phyloP scores from a whole-genome alignment of 2,797 vertebrate genomes.

The Perodicticus potto region DNA sequence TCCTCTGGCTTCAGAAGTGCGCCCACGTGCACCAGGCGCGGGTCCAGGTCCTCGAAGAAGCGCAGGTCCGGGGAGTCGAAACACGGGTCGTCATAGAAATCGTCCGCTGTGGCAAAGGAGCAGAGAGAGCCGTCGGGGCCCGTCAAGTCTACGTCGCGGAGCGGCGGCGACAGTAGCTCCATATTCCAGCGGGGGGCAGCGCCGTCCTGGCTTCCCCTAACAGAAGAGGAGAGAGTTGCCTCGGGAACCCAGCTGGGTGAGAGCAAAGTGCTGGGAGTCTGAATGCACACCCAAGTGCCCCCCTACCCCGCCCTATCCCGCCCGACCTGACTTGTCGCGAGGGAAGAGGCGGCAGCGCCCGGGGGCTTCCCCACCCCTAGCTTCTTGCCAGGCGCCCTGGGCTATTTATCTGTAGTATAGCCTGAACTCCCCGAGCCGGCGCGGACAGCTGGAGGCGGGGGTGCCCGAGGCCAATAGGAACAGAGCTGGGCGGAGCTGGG shows the following conservation, averaged over 20 bases:
- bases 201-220: background rate
- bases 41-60: constrained; percentile 98
- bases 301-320: background rate
- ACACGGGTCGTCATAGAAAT: constrained; percentile 98
- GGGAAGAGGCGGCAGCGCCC: background rate
- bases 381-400: background rate
- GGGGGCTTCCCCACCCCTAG: constrained; percentile 61
- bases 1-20: constrained; percentile 94
- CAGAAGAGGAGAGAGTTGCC: background rate
- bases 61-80: constrained; percentile 98
- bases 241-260: background rate
- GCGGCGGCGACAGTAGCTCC: constrained; percentile 74
- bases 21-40: constrained; percentile 95
- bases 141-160: constrained; percentile 87
- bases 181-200: constrained; percentile 37
- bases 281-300: background rate
- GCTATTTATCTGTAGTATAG: constrained; percentile 78
- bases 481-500: constrained; percentile 72
- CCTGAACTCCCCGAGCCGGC: background rate
- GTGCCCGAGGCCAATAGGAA: constrained; percentile 77
- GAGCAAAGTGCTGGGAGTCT: background rate
- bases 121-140: constrained; percentile 94
- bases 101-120: constrained; percentile 92
- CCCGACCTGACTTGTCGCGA: background rate
- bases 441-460: constrained; percentile 69